Conservation (phyloP, 2,113 vertebrate genomes). For the Syrmaticus mikado region DNA sequence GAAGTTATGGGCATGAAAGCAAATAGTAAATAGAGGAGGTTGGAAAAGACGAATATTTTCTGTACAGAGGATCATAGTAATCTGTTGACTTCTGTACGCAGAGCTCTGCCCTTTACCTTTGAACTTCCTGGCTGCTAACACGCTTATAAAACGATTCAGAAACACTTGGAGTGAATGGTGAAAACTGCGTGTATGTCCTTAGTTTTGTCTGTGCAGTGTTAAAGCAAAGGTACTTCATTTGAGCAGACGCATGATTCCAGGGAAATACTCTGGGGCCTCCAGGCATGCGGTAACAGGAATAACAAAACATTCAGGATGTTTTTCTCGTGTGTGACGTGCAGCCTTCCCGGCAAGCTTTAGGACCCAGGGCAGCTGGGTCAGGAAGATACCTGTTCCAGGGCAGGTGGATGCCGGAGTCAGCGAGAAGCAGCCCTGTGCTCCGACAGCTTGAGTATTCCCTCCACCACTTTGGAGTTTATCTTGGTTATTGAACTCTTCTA, state of each 20-base stretch:
- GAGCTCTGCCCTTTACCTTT: constrained; percentile 58
- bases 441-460: not conserved
- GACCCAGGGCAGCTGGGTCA: constrained; percentile 49
- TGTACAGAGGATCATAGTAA: not conserved
- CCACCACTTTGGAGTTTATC: not conserved
- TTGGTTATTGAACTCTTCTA: not conserved
- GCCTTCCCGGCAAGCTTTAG: constrained; percentile 54
- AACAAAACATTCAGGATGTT: constrained; percentile 20
- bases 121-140: constrained; percentile 58
- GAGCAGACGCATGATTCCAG: not conserved
- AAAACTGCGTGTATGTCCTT: accelerated
- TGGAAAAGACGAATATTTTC: not conserved
- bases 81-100: not conserved
- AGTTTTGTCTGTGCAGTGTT: not conserved
- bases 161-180: not conserved
- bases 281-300: not conserved
- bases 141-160: not conserved
- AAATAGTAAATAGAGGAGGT: not conserved
- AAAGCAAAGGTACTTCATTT: not conserved
- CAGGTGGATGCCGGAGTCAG: constrained; percentile 54
- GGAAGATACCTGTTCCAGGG: constrained; percentile 59
- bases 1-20: not conserved
- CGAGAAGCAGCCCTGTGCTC: constrained; percentile 24
- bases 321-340: not conserved
- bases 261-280: not conserved